Percentiles rank a stretch among this genome's conserved stretches.
These are phyloP conservation scores for Cacatua alba DNA, from an alignment of 2,113 vertebrate genomes.

Conservation along the genomic window DNA sequence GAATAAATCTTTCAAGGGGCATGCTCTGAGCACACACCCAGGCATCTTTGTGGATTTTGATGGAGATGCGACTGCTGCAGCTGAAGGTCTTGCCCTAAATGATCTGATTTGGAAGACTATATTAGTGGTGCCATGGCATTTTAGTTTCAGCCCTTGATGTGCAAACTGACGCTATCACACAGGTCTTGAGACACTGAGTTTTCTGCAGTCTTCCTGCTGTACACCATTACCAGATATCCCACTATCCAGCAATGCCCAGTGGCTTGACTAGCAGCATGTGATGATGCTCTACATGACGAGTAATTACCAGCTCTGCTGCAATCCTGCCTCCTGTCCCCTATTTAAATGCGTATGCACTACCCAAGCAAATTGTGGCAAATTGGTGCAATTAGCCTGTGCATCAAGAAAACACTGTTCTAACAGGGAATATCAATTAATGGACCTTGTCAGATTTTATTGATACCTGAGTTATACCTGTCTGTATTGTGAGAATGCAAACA, in stretches of 20 bases:
- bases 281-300: neutral
- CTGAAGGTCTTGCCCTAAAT: neutral
- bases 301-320: neutral
- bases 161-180: neutral
- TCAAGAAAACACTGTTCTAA: neutral
- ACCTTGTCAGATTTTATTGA: neutral
- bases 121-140: neutral
- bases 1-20: neutral
- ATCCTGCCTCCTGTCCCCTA: neutral
- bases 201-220: neutral
- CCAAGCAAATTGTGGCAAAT: constrained; percentile 34
- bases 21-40: neutral
- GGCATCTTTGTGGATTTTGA: neutral
- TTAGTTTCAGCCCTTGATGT: neutral
- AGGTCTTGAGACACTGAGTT: neutral
- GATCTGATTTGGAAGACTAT: neutral
- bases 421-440: neutral
- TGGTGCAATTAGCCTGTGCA: constrained; percentile 2
- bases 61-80: neutral
- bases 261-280: neutral
- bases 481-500: neutral
- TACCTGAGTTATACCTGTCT: neutral
- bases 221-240: neutral
- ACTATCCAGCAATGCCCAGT: neutral
- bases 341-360: neutral